phyloP scores from a whole-genome alignment of 2,113 vertebrate species.

The Lampris incognitus region DNA sequence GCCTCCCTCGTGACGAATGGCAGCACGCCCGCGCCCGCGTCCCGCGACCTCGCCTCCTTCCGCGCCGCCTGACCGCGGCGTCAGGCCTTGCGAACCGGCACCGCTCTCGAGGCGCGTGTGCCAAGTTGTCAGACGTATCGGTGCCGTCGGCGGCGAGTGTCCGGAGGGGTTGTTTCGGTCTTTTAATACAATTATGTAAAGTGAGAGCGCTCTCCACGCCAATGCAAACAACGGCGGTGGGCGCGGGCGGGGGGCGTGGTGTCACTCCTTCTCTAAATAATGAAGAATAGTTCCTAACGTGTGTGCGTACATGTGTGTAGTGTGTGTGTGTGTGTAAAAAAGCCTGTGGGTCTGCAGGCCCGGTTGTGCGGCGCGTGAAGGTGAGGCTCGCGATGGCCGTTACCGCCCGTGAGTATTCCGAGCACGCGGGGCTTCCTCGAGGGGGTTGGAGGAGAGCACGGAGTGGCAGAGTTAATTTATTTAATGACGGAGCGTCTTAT shows the following conservation, averaged over 20 bases:
- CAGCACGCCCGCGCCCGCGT: slow-evolving; percentile 60
- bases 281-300: slow-evolving; percentile 50
- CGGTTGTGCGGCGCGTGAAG: slow-evolving; percentile 53
- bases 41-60: slow-evolving; percentile 35
- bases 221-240: slow-evolving; percentile 29
- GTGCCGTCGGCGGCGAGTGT: slow-evolving; percentile 23
- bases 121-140: slow-evolving; percentile 14
- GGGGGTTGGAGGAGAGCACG: slow-evolving; percentile 77
- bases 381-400: slow-evolving; percentile 47
- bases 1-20: slow-evolving; percentile 72
- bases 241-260: slow-evolving; percentile 60
- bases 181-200: slow-evolving; percentile 65
- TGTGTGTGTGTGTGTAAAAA: slow-evolving; percentile 12
- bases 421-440: slow-evolving; percentile 70
- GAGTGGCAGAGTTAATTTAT: slow-evolving; percentile 86
- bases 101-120: background rate
- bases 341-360: slow-evolving; percentile 36
- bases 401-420: slow-evolving; percentile 75
- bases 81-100: slow-evolving; percentile 55
- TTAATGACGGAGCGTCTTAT: slow-evolving; percentile 85
- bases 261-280: slow-evolving; percentile 63
- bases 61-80: too few species aligned
- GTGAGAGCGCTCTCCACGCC: slow-evolving; percentile 36
- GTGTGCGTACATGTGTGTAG: slow-evolving; percentile 25
- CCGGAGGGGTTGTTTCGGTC: slow-evolving; percentile 33